phyloP scores from a whole-genome alignment of 92 coral and sea anemone genomes.

The Epizoanthus scotinus region DNA sequence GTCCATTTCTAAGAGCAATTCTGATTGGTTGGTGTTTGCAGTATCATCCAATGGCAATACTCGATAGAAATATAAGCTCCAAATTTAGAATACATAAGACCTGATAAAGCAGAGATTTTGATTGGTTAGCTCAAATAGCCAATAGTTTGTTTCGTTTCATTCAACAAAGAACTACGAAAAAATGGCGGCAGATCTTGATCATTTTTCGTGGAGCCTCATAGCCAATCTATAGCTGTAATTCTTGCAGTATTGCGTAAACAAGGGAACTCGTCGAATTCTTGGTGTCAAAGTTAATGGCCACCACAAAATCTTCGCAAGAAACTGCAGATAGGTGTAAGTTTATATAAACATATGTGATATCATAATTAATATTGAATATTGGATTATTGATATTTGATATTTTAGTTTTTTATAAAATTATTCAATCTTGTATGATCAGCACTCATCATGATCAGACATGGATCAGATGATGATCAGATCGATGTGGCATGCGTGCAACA shows the following conservation, averaged over 20 bases:
- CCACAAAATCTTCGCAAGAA: slow-evolving; percentile 62
- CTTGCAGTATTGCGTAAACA: not conserved
- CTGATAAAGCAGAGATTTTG: slow-evolving; percentile 2
- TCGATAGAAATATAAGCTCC: not conserved
- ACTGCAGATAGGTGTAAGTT: slow-evolving; percentile 77
- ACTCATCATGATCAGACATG: no score
- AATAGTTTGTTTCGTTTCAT: slow-evolving; percentile 30
- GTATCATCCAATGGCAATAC: not conserved
- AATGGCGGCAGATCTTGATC: slow-evolving; percentile 60
- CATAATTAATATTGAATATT: no score
- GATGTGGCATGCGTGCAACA: no score
- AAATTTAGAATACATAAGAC: not conserved
- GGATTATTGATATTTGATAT: no score
- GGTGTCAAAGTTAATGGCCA: slow-evolving; percentile 37
- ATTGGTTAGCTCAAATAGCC: slow-evolving; percentile 35
- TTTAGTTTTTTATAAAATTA: no score
- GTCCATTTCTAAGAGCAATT: slow-evolving; percentile 14
- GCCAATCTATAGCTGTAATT: not conserved
- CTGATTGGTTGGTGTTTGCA: slow-evolving; percentile 1
- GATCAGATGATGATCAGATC: no score
- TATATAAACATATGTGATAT: no score
- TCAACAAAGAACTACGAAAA: slow-evolving; percentile 35
- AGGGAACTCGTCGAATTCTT: not conserved
- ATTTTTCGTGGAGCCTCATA: not conserved
- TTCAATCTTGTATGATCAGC: no score